phyloP scores from a whole-genome alignment of 2,113 vertebrate genomes.

The Corapipo altera region DNA sequence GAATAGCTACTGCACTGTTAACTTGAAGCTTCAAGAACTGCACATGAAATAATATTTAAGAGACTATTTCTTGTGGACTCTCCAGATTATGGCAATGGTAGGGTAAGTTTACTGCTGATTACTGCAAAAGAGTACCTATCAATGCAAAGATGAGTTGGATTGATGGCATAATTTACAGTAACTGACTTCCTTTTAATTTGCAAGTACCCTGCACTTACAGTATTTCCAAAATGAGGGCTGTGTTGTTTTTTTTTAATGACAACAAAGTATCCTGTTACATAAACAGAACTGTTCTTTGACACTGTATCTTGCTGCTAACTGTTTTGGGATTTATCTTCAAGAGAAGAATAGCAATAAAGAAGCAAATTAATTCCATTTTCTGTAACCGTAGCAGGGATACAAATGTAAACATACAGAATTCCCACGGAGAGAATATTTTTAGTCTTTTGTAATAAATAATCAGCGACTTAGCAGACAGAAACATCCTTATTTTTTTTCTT shows the following conservation, averaged over 20 bases:
- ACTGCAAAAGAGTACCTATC: background rate
- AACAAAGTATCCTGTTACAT: background rate
- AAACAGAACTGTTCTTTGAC: background rate
- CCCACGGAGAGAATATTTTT: background rate
- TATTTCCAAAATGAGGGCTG: background rate
- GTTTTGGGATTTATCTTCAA: background rate
- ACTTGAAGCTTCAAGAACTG: background rate
- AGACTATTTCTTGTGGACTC: background rate
- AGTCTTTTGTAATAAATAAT: conserved; percentile 35
- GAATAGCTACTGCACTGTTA: background rate
- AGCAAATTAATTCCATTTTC: conserved; percentile 43
- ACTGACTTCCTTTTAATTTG: background rate
- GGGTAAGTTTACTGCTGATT: background rate
- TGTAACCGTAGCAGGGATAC: background rate
- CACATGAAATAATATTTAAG: background rate
- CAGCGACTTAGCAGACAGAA: background rate
- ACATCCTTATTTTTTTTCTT: background rate
- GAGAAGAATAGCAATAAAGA: conserved; percentile 13
- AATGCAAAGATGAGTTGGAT: background rate
- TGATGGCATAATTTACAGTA: background rate
- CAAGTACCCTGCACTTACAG: background rate
- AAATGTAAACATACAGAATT: conserved; percentile 1
- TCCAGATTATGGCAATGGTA: background rate
- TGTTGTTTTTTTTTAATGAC: background rate
- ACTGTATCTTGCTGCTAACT: background rate